Conservation (phyloP, 2,113 vertebrate genomes). For the Pandion haliaetus region DNA sequence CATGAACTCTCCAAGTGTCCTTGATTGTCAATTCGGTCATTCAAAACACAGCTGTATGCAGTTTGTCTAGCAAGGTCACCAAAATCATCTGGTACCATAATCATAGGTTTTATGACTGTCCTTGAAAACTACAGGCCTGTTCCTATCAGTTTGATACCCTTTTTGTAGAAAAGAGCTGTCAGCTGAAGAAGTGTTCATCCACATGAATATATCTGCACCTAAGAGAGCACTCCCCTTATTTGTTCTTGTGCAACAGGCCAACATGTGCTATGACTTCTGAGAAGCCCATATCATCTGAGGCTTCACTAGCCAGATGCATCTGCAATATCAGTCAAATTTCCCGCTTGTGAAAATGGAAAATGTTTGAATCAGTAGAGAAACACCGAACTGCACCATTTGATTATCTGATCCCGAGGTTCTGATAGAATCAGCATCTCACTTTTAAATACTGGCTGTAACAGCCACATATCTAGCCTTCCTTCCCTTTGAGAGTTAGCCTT, state of each 20-base stretch:
- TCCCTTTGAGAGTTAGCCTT: not conserved
- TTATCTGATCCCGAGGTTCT: not conserved
- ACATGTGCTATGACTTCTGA: not conserved
- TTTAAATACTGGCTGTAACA: not conserved
- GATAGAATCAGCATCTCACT: not conserved
- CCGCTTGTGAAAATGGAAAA: not conserved
- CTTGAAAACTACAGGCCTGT: not conserved
- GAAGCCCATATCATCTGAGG: not conserved
- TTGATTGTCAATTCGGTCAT: not conserved
- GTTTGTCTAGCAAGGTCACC: not conserved
- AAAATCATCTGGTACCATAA: not conserved
- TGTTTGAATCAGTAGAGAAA: not conserved
- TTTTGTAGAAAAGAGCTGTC: not conserved
- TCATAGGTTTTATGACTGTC: not conserved
- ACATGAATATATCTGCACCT: not conserved
- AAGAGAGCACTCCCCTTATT: not conserved
- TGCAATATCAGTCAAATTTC: not conserved
- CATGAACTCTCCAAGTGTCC: not conserved
- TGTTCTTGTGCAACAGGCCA: not conserved
- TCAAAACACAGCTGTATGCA: not conserved
- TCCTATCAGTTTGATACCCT: not conserved
- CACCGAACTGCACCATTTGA: not conserved
- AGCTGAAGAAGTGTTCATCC: not conserved
- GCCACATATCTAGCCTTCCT: not conserved
- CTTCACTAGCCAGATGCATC: not conserved